Percentiles rank a stretch among this genome's conserved stretches.
phyloP scores from a whole-genome alignment of 2,797 vertebrate genomes.

The Esox lucius region DNA sequence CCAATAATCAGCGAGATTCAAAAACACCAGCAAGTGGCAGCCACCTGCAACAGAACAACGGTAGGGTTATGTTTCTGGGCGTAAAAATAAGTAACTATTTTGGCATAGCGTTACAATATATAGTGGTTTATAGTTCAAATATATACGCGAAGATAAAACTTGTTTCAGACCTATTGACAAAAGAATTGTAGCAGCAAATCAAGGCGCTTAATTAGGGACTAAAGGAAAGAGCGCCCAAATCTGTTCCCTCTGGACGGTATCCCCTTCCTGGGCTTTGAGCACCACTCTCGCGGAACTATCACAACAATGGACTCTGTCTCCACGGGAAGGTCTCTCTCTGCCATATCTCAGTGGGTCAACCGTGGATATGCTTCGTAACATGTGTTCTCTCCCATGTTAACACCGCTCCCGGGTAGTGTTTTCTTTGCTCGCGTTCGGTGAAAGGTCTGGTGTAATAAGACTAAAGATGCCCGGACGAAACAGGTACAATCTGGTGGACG shows the following conservation, averaged over 20 bases:
- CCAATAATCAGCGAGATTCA: constrained; percentile 41
- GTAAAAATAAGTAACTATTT: background rate
- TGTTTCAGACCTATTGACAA: background rate
- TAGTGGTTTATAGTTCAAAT: background rate
- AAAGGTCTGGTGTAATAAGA: constrained; percentile 8
- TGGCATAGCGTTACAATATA: background rate
- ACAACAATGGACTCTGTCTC: constrained; percentile 51
- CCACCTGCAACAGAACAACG: background rate
- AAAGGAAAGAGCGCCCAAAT: constrained; percentile 25
- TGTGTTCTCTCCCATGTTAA: constrained; percentile 22
- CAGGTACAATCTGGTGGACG: constrained; percentile 94
- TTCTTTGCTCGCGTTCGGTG: constrained; percentile 1
- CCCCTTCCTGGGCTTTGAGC: constrained; percentile 24
- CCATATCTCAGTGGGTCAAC: constrained; percentile 18
- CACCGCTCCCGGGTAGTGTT: constrained; percentile 11
- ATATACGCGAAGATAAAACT: background rate
- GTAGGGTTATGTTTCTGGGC: background rate
- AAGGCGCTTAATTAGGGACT: background rate
- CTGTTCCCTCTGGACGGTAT: constrained; percentile 52
- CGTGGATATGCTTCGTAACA: constrained; percentile 14
- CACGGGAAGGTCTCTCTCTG: constrained; percentile 18
- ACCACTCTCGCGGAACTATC: constrained; percentile 13
- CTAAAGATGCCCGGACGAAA: constrained; percentile 82
- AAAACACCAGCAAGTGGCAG: constrained; percentile 19
- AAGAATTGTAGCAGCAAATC: background rate